Base-by-base conservation (phyloP, 53 echinoderm and acorn worm genomes). In the Pentamera pediparva region DNA sequence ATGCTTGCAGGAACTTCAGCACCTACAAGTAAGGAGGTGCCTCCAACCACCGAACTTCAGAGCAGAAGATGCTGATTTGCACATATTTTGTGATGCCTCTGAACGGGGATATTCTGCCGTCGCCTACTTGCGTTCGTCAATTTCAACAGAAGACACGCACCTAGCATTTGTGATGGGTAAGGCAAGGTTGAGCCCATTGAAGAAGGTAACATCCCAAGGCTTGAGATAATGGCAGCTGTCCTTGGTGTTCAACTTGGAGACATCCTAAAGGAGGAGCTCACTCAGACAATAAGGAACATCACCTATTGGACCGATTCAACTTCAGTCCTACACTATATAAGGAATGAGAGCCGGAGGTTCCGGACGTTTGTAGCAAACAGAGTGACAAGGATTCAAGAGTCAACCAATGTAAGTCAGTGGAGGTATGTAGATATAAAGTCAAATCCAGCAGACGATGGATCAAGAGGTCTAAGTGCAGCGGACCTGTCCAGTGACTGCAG, bases 371-470 rank as follows among this genome's bases (percentile, higher is more conserved):
- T 57, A 20, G 57, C 57, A 25, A 57, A 57, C 57, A 28, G 50
- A 27, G 39, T 81, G 12, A 74, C 70, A 58, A 35, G 29, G 17
- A 81, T 81, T 33, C 57, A 54, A 48, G 81, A 61, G 35, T 61
- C 65, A 21, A 52, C 48, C 3, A 9, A 64, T 21, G 36, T 52
- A 51, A 10, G 29, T 19, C 83, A 83, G 83, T 77, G 70, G 81
- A 74, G 61, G 35, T 74, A 62, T 34, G 75, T 76, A 10, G 35
- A 43, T 37, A 47, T 65, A 15, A 47, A 63, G 30, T 53, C 32
- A 6, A 82, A 82, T 54, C 82, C 65, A 13, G 76, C 76, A 33
- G 76, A 82, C 20, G 62, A 82, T 5, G 82, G 63, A 17, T 82
- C 82, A 10, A 32, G 76, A 29, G 76, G 82, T 20, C 11, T 65